Percentiles rank a stretch among this genome's conserved stretches.
Conservation (phyloP, 2,797 vertebrate species). For the Cyprinodon diabolis region DNA sequence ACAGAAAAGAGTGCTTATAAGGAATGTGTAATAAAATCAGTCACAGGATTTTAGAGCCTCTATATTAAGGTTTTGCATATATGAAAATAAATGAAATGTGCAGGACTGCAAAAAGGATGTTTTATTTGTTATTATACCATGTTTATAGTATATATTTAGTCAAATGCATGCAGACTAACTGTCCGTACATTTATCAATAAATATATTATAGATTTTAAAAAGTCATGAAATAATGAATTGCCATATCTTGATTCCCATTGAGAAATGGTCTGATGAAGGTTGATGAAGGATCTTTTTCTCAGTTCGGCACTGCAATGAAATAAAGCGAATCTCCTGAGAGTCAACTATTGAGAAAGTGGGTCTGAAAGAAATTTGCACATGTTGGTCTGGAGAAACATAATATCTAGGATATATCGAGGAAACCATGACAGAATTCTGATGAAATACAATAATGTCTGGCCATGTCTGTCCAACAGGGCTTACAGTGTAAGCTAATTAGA, state of each 20-base stretch:
- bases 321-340: background rate
- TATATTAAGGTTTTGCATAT: too few species aligned
- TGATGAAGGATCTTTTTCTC: background rate
- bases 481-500: slow-evolving; percentile 46
- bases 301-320: background rate
- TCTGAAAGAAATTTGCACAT: background rate
- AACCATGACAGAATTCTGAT: background rate
- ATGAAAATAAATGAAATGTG: too few species aligned
- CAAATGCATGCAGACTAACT: too few species aligned
- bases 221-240: too few species aligned
- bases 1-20: too few species aligned
- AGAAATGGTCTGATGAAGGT: background rate
- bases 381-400: background rate
- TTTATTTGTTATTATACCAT: too few species aligned
- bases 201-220: too few species aligned
- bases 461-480: slow-evolving; percentile 28
- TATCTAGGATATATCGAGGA: background rate
- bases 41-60: too few species aligned
- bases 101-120: too few species aligned
- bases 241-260: background rate
- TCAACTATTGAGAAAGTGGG: background rate
- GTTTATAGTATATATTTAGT: too few species aligned
- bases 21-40: too few species aligned
- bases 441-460: slow-evolving; percentile 2
- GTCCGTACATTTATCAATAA: too few species aligned